A percentile compares a stretch with the other conserved stretches of the same genome.
Evolutionary conservation across 2,797 vertebrate genomes (phyloP).

Genomic region (Acrossocheilus fasciatus): DNA sequence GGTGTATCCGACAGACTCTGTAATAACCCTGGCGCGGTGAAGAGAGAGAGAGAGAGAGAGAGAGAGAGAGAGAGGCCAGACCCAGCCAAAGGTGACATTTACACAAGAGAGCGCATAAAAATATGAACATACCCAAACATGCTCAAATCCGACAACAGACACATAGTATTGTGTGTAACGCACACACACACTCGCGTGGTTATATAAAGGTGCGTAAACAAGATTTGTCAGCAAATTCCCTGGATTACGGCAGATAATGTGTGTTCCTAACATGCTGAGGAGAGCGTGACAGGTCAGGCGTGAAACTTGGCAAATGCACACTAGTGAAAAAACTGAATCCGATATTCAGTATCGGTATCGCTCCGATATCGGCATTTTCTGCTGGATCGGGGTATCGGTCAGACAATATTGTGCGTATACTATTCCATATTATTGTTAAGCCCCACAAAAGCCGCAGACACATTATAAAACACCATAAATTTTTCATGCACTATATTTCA

Average conservation of each 20-base stretch:
- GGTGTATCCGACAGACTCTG: slow-evolving; percentile 1
- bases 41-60: not conserved
- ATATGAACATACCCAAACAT: slow-evolving; percentile 22
- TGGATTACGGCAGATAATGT: slow-evolving; percentile 8
- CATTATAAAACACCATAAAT: no score
- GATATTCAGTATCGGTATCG: no score
- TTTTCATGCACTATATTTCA: no score
- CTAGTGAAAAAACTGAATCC: not conserved
- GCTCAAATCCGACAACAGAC: not conserved
- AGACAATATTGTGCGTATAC: no score
- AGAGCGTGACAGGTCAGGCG: not conserved
- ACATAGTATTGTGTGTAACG: not conserved
- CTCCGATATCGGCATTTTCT: no score
- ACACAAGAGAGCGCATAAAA: slow-evolving; percentile 11
- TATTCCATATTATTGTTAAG: no score
- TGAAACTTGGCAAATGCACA: not conserved
- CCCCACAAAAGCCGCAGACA: no score
- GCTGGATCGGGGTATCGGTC: no score
- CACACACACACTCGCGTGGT: not conserved
- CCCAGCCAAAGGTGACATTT: slow-evolving; percentile 30
- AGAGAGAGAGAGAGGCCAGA: not conserved
- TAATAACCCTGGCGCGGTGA: not conserved
- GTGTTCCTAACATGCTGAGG: slow-evolving; percentile 19
- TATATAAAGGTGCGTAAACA: slow-evolving; percentile 28
- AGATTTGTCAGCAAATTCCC: slow-evolving; percentile 31